Conservation (phyloP, 2,113 vertebrate species). For the Istiophorus platypterus region DNA sequence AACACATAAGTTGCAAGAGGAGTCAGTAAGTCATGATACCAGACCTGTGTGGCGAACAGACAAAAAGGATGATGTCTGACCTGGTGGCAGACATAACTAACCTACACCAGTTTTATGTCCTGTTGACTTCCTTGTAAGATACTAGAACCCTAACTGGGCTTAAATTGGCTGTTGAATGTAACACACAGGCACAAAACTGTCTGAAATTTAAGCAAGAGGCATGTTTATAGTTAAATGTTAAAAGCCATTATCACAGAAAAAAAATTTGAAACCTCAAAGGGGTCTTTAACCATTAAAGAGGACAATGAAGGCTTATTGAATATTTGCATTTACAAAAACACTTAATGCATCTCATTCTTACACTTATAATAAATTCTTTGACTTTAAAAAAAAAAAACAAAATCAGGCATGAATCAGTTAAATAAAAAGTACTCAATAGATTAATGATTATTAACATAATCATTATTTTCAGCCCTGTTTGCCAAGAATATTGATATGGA, state of each 20-base stretch:
- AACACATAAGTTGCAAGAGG: not conserved
- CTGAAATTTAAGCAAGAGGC: too few species aligned
- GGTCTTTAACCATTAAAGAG: not conserved
- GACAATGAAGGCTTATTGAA: not conserved
- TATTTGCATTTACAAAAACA: not conserved
- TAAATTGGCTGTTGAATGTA: not conserved
- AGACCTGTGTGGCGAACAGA: not conserved
- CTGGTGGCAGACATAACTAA: not conserved
- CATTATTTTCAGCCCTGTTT: not conserved
- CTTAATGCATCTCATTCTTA: not conserved
- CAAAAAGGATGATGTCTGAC: not conserved
- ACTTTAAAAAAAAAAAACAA: too few species aligned
- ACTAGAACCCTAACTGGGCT: not conserved
- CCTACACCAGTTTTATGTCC: not conserved
- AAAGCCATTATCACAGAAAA: too few species aligned
- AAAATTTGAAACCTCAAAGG: not conserved
- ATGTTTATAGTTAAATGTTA: too few species aligned
- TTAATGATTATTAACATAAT: not conserved
- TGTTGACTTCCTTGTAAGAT: not conserved
- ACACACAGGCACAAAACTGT: not conserved
- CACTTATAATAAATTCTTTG: too few species aligned
- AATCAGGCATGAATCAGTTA: not conserved
- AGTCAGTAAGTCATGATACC: too few species aligned
- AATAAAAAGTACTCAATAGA: not conserved
- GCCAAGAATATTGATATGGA: not conserved